Evolutionary conservation across 2,888 invertebrate species (phyloP).

Genomic region (Cynaeus angustus): DNA sequence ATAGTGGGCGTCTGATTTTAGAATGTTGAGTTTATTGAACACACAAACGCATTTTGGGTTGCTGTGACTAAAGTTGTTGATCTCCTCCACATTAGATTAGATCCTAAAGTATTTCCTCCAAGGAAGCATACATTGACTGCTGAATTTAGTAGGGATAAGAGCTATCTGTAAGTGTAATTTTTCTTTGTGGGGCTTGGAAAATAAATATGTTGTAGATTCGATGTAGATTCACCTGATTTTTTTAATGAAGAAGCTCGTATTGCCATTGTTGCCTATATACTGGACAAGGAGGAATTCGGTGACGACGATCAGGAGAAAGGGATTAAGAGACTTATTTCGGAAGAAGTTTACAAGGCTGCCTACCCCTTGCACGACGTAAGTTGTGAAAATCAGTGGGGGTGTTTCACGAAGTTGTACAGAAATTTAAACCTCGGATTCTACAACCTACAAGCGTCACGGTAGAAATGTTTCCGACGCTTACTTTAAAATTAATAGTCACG

Average conservation of each 20-base stretch:
- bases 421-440: no score
- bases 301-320: constrained; percentile 77
- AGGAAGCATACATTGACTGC: constrained; percentile 78
- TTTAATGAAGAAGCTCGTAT: constrained; percentile 80
- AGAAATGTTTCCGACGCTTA: no score
- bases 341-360: constrained; percentile 80
- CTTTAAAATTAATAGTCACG: no score
- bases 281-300: constrained; percentile 81
- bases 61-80: constrained; percentile 71
- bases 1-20: neutral
- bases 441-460: no score
- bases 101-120: constrained; percentile 77
- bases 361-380: constrained; percentile 87
- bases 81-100: constrained; percentile 74
- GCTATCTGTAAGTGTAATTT: constrained; percentile 78
- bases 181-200: no score
- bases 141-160: constrained; percentile 81
- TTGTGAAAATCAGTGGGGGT: no score
- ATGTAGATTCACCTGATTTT: constrained; percentile 78
- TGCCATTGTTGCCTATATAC: constrained; percentile 83
- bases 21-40: constrained; percentile 55
- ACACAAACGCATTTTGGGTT: constrained; percentile 56
- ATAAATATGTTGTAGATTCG: no score
- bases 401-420: no score
- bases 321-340: constrained; percentile 79